These are phyloP conservation scores for Hippopotamus amphibius DNA, from an alignment of 2,113 vertebrate genomes.

Conservation along the genomic window DNA sequence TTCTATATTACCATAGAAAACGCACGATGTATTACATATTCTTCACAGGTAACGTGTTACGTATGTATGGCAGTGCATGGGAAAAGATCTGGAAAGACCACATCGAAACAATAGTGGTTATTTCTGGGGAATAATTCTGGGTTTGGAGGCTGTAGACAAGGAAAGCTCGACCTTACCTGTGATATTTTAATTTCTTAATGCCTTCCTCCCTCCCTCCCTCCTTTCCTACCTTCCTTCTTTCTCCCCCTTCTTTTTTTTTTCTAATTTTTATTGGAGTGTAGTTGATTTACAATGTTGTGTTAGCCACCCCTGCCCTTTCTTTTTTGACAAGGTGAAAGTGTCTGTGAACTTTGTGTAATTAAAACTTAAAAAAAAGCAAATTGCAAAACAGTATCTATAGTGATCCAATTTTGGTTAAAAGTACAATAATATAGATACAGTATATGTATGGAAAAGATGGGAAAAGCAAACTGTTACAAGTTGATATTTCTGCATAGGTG, in stretches of 20 bases:
- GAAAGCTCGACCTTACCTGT: not conserved
- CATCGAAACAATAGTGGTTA: not conserved
- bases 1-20: not conserved
- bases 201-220: not conserved
- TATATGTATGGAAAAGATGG: not conserved
- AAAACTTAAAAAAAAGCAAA: constrained; percentile 34
- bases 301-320: not conserved
- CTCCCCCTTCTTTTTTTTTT: no score
- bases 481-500: not conserved
- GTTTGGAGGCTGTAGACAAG: not conserved
- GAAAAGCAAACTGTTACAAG: not conserved
- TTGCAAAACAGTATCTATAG: not conserved
- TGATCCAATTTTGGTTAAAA: not conserved
- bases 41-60: not conserved
- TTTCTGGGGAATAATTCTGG: not conserved
- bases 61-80: not conserved
- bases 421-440: not conserved
- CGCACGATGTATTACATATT: not conserved
- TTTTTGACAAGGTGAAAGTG: not conserved
- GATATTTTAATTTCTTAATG: not conserved
- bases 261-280: no score
- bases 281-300: no score
- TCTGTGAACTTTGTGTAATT: not conserved
- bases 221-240: no score
- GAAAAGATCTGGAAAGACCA: not conserved